Evolutionary conservation across 2,797 vertebrate genomes (phyloP).

Genomic region (Cossypha niveicapilla): DNA sequence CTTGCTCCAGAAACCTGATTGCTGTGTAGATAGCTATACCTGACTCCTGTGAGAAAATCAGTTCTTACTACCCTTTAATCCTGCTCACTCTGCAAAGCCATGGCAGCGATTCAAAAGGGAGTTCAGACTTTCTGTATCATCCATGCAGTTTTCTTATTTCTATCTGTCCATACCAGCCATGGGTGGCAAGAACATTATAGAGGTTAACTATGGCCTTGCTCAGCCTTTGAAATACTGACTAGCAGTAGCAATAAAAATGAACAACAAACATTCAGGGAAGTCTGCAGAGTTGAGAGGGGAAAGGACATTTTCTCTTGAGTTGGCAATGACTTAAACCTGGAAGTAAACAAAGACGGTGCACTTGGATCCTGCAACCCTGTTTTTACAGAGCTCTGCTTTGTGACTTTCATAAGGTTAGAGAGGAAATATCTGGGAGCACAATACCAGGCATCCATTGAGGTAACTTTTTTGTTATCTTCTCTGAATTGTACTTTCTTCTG

Average conservation of each 20-base stretch:
- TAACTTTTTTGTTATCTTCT: neutral
- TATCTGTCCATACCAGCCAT: neutral
- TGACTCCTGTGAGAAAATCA: constrained; percentile 34
- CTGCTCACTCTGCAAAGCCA: neutral
- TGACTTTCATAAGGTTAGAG: neutral
- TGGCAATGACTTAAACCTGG: neutral
- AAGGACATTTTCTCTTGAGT: neutral
- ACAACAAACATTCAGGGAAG: neutral
- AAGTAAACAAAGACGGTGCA: neutral
- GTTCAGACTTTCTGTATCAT: neutral
- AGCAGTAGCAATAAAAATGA: neutral
- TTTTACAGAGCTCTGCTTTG: neutral
- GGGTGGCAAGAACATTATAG: neutral
- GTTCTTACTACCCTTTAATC: constrained; percentile 39
- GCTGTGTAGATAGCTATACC: neutral
- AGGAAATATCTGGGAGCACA: neutral
- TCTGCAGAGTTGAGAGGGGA: neutral
- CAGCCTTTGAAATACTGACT: neutral
- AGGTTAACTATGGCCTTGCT: neutral
- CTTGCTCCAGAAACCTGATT: constrained; percentile 18
- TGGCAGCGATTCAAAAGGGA: neutral
- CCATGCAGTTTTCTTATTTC: neutral
- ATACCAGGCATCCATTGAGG: neutral
- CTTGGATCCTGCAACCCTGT: fast-evolving
- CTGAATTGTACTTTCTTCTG: neutral